phyloP scores from a whole-genome alignment of 1,140 invertebrate species.

The Pectinophora gossypiella region DNA sequence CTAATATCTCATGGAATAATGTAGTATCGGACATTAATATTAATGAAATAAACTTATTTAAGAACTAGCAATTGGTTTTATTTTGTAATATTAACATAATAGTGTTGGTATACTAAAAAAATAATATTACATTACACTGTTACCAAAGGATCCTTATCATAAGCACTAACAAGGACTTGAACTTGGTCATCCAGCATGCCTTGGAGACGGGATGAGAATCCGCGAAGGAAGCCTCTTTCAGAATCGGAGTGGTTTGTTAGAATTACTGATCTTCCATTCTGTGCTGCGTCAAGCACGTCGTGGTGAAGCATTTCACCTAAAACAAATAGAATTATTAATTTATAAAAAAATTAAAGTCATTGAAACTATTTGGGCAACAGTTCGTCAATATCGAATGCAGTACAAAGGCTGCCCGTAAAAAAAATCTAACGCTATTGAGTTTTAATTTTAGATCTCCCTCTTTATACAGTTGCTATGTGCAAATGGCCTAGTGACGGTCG shows the following conservation, averaged over 20 bases:
- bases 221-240: constrained; percentile 89
- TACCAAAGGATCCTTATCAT: constrained; percentile 84
- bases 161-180: constrained; percentile 81
- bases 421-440: too few relatives aligned
- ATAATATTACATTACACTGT: constrained; percentile 42
- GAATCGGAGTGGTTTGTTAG: constrained; percentile 97
- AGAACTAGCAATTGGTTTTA: constrained; percentile 6
- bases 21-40: not conserved
- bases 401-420: too few relatives aligned
- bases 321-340: constrained; percentile 20
- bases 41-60: constrained; percentile 4
- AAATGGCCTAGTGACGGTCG: too few relatives aligned
- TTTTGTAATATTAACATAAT: not conserved
- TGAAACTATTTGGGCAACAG: too few relatives aligned
- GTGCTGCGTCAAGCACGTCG: constrained; percentile 91
- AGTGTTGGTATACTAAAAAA: constrained; percentile 3
- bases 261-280: constrained; percentile 87
- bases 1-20: not conserved
- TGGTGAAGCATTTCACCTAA: constrained; percentile 96
- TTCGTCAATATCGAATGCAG: too few relatives aligned
- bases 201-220: constrained; percentile 75
- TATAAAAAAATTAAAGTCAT: too few relatives aligned
- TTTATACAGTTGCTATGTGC: too few relatives aligned
- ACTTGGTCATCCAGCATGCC: constrained; percentile 76
- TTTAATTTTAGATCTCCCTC: too few relatives aligned